Evolutionary conservation across 2,113 vertebrate species (phyloP), one percentile per base, ranked within the genome.

Genomic region (Xiphophorus maculatus): DNA sequence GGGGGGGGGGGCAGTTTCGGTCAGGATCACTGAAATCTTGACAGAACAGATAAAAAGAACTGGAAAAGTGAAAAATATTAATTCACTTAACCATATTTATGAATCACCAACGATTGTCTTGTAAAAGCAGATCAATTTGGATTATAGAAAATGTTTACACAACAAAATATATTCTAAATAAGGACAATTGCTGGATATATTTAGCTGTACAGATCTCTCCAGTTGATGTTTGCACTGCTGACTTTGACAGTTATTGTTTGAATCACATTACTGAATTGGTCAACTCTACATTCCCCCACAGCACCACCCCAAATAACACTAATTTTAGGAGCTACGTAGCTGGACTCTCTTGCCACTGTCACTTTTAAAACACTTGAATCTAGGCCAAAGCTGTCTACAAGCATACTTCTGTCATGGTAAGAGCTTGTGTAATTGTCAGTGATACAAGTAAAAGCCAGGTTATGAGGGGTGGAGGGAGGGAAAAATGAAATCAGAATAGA

Each of bases 201-300:
- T 80, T 44, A 72, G 33, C 58, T 63, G 32, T 3, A 54, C 32
- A 70, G 40, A 40, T 68, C 14, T 68, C 72, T 66, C 17, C 32
- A 75, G 51, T 71, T 69, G 12, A 14, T 81, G 80, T 80, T 81
- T 74, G 69, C 70, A 33, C 63, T 7, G 63, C 81, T 83, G 82
- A 89, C 75, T 63, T 79, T 89, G 80, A 91, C 87, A 86, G 60
- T 84, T 84, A 87, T 91, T 87, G 84, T 82, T 84, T 82, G 76
- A 85, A 91, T 89, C 77, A 82, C 76, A 80, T 89, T 75, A 87
- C 89, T 85, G 83, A 92, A 84, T 85, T 88, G 82, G 82, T 84
- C 87, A 88, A 85, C 89, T 92, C 90, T 88, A 87, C 86, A 82
- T 73, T 69, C 77, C 64, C 17, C 73, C 69, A 32, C 25, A 30